These are phyloP conservation scores for Pyrocoelia pectoralis DNA, from an alignment of 2,888 invertebrate species.

Conservation along the genomic window DNA sequence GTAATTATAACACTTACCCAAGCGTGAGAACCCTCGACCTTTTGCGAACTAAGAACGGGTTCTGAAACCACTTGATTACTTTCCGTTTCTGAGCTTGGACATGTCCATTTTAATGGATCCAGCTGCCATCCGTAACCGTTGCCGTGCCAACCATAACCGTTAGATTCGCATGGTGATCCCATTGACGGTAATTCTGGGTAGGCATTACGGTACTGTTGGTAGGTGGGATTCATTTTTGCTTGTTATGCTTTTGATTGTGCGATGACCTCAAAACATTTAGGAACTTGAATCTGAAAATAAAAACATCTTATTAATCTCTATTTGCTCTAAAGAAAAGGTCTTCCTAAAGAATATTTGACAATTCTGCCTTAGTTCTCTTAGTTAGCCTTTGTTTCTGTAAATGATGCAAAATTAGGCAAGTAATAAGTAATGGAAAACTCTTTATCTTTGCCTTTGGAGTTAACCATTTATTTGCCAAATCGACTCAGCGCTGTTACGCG, in stretches of 20 bases:
- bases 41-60: conserved; percentile 52
- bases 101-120: conserved; percentile 55
- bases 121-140: conserved; percentile 60
- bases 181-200: conserved; percentile 55
- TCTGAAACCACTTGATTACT: conserved; percentile 48
- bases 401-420: too few relatives aligned
- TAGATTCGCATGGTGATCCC: conserved; percentile 55
- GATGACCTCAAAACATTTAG: background rate
- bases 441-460: too few relatives aligned
- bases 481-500: too few relatives aligned
- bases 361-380: too few relatives aligned
- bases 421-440: too few relatives aligned
- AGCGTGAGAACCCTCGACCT: conserved; percentile 54
- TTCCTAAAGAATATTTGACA: too few relatives aligned
- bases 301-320: background rate
- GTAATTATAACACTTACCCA: conserved; percentile 50
- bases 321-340: too few relatives aligned
- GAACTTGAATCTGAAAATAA: conserved; percentile 1
- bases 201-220: conserved; percentile 56
- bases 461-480: too few relatives aligned
- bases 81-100: conserved; percentile 44
- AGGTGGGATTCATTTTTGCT: conserved; percentile 42
- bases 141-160: conserved; percentile 60
- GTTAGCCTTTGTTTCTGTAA: too few relatives aligned
- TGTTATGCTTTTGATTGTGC: background rate